Conservation (phyloP, 92 coral and sea anemone genomes). For the Zoanthus sociatus region DNA sequence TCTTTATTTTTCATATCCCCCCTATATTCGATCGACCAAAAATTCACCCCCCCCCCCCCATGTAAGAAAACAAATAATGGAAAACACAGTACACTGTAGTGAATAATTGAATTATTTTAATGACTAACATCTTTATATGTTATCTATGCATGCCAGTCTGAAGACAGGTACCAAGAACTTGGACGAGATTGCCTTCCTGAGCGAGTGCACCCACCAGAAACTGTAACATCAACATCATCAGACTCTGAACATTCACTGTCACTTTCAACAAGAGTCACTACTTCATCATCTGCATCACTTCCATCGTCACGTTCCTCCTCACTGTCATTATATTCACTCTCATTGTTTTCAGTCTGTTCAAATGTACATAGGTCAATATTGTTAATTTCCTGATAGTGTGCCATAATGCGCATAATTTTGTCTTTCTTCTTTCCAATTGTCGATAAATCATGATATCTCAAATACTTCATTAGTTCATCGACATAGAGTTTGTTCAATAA, state of each 20-base stretch:
- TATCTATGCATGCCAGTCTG: conserved; percentile 2
- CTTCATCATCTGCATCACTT: conserved; percentile 13
- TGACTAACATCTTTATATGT: conserved; percentile 1
- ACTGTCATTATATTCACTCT: conserved; percentile 13
- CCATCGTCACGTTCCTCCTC: conserved; percentile 12
- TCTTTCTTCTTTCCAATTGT: not conserved
- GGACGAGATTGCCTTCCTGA: conserved; percentile 17
- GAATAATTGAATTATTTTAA: conserved; percentile 3
- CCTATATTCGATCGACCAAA: conserved; percentile 5
- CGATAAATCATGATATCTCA: too few species aligned
- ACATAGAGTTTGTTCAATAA: too few species aligned
- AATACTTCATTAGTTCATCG: too few species aligned
- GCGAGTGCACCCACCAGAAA: conserved; percentile 18
- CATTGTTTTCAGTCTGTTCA: conserved; percentile 14
- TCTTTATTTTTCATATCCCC: conserved; percentile 3
- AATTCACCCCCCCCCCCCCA: conserved; percentile 7
- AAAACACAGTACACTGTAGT: conserved; percentile 3
- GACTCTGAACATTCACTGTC: conserved; percentile 16
- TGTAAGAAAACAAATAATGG: conserved; percentile 5
- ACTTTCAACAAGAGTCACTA: conserved; percentile 14
- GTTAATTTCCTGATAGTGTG: conserved; percentile 14
- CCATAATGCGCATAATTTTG: conserved; percentile 14
- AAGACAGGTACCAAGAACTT: conserved; percentile 14
- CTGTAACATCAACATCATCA: conserved; percentile 14
- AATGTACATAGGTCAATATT: conserved; percentile 12